A percentile compares a stretch with the other conserved stretches of the same genome.
These are phyloP conservation scores for Pinna nobilis DNA, from an alignment of 1,140 invertebrate species.

Conservation along the genomic window DNA sequence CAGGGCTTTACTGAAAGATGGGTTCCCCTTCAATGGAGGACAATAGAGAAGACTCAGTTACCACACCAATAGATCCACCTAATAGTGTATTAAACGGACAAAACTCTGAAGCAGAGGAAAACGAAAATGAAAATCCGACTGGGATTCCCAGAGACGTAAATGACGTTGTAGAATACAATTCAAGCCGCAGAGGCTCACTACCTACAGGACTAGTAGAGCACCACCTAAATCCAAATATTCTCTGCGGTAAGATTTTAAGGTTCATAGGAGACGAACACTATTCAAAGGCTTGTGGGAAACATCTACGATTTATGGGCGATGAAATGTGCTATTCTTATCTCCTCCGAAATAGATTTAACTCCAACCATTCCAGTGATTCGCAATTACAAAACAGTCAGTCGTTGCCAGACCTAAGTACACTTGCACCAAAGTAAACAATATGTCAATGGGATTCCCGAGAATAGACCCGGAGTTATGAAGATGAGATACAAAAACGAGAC, in stretches of 20 bases:
- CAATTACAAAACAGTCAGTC: background rate
- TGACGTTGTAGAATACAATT: background rate
- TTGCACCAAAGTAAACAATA: too few relatives aligned
- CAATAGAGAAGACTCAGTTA: slow-evolving; percentile 6
- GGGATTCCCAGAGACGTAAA: background rate
- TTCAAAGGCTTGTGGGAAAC: slow-evolving; percentile 46
- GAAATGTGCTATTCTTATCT: slow-evolving; percentile 42
- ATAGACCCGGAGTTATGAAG: too few relatives aligned
- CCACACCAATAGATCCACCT: slow-evolving; percentile 6
- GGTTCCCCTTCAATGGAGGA: slow-evolving; percentile 12
- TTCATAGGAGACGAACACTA: slow-evolving; percentile 52
- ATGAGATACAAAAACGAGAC: too few relatives aligned
- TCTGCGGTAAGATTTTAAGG: slow-evolving; percentile 48
- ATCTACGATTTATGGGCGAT: slow-evolving; percentile 53
- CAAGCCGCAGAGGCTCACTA: slow-evolving; percentile 29
- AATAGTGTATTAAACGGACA: background rate
- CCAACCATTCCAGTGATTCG: background rate
- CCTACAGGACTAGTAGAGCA: slow-evolving; percentile 41
- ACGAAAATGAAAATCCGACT: background rate
- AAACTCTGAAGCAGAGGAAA: background rate
- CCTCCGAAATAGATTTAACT: slow-evolving; percentile 27
- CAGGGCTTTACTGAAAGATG: too few relatives aligned
- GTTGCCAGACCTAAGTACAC: slow-evolving; percentile 9
- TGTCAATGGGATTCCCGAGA: too few relatives aligned
- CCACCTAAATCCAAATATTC: slow-evolving; percentile 30